Evolutionary conservation across 2,888 invertebrate species (phyloP), one percentile per base, ranked within the genome.

Genomic region (Rosalia funebris): DNA sequence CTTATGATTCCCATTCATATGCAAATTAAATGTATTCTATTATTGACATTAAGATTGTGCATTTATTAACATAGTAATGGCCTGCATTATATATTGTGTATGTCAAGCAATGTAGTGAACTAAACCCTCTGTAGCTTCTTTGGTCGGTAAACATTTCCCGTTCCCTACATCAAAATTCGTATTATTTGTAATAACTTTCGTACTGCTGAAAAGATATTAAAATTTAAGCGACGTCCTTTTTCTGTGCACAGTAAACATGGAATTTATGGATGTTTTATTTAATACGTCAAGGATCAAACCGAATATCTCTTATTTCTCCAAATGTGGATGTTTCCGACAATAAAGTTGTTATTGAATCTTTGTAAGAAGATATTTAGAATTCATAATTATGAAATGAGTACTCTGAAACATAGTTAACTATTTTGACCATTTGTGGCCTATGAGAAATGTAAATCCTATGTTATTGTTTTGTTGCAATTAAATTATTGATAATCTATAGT

Each of bases 31-130:
- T 66, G 70, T 73, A 73, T 74, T 72, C 66, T 73, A 71, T 73
- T 72, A 76, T 75, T 76, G 76, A 75, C 75, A 75, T 77, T 75
- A 75, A 74, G 74, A 76, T 75, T 73, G 70, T 73, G 74, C 75
- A 74, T 75, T 72, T 75, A 76, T 75, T 75, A 73, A 70, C 75
- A 75, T 75, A 75, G 69, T 74, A 75, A 72, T 68, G 63, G 63
- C 39, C 36, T 25, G n/a, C 48, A 55, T 50, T 53, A 45, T 34
- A 46, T 52, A 39, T 32, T n/a, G n/a, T 16, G 31, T 45, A 45
- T 16, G 10, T 32, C 37, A 5, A 11, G 55, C 36, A 19, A 15
- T 36, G 14, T 5, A 45, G 31, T 39, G 12, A 39, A 34, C 31
- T 17, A 5, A 36, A 16, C 16, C 2, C 17, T 50, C 17, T 14